phyloP scores from a whole-genome alignment of 2,888 invertebrate genomes.

The Rhimphoctona megacephalus region DNA sequence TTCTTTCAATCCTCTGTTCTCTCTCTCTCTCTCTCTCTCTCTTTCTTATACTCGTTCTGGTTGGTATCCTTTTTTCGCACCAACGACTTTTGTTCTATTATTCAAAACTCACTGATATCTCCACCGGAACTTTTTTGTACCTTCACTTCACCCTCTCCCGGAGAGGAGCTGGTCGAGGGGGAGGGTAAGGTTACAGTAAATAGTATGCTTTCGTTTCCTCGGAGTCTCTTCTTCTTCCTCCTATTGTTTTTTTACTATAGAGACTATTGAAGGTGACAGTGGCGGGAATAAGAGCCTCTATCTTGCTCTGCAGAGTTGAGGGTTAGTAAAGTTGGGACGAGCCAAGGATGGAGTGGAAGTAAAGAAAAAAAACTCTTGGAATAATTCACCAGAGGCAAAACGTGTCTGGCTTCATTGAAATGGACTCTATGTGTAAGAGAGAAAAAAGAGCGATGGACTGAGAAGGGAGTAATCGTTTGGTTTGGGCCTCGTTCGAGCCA shows the following conservation, averaged over 20 bases:
- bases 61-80: slow-evolving; percentile 37
- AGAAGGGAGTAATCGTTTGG: neutral
- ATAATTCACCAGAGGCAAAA: slow-evolving; percentile 59
- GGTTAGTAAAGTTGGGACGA: neutral
- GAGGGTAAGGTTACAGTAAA: slow-evolving; percentile 18
- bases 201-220: slow-evolving; percentile 43
- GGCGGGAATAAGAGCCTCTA: slow-evolving; percentile 24
- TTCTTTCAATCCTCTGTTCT: slow-evolving; percentile 4
- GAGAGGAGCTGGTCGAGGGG: neutral
- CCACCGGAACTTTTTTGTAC: slow-evolving; percentile 12
- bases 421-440: neutral
- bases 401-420: slow-evolving; percentile 28
- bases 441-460: neutral
- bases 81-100: slow-evolving; percentile 59
- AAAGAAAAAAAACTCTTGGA: slow-evolving; percentile 33
- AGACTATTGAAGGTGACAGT: slow-evolving; percentile 52
- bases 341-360: neutral
- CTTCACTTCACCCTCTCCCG: neutral
- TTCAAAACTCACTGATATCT: slow-evolving; percentile 56
- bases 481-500: slow-evolving; percentile 46
- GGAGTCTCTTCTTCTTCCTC: slow-evolving; percentile 23
- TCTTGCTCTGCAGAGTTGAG: neutral
- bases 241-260: slow-evolving; percentile 42
- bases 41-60: neutral
- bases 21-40: too few species aligned